Evolutionary conservation across 2,888 invertebrate species (phyloP).

Genomic region (Caenorhabditis angaria): DNA sequence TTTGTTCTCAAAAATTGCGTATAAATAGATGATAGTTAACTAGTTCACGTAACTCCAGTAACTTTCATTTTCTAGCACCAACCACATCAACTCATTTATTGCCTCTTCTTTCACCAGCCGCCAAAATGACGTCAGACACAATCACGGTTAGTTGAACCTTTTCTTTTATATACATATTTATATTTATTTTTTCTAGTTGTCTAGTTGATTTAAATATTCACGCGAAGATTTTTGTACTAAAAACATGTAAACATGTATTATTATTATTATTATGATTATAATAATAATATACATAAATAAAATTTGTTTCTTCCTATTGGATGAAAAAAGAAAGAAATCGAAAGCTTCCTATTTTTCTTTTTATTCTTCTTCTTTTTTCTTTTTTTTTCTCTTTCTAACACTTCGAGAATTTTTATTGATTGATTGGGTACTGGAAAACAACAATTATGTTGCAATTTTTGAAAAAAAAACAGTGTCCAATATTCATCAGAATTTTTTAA

Average conservation of each 20-base stretch:
- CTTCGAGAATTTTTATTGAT: slow-evolving; percentile 1
- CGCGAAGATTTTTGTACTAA: neutral
- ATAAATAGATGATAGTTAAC: too few relatives aligned
- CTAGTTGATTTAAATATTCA: neutral
- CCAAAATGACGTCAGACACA: neutral
- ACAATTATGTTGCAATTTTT: too few relatives aligned
- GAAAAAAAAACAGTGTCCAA: too few relatives aligned
- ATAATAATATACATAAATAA: neutral
- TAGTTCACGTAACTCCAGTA: too few relatives aligned
- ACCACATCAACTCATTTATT: neutral
- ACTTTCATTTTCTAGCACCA: neutral
- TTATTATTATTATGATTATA: too few relatives aligned
- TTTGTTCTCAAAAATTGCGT: too few relatives aligned
- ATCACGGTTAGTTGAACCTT: neutral
- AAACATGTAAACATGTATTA: neutral
- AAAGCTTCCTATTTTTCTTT: slow-evolving; percentile 17
- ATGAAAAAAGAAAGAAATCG: neutral
- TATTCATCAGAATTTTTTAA: too few relatives aligned
- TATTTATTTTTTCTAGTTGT: neutral
- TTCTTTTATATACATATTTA: too few relatives aligned
- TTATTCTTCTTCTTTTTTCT: slow-evolving; percentile 10
- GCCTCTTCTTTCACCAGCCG: neutral
- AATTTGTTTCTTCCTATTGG: too few relatives aligned
- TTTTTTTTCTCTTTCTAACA: slow-evolving; percentile 2
- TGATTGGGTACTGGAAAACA: neutral